Base-by-base conservation (phyloP, 1,140 invertebrate species). In the Planococcus citri region DNA sequence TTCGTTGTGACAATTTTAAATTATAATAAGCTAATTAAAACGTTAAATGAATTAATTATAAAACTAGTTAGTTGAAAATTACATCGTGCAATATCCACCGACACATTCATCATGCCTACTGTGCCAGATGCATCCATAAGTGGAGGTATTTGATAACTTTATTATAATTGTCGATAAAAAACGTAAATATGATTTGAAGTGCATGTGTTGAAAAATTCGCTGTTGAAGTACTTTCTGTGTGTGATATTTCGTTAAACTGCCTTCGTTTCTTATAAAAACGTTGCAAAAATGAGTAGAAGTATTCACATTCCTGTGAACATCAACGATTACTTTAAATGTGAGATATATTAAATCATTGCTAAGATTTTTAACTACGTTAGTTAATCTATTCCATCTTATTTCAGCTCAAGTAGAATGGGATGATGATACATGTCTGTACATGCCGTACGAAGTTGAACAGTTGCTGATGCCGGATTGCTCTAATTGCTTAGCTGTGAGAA, bases 401-500 rank as follows among this genome's bases (percentile, higher is more conserved):
- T 4, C n/a, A 51, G 41, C 17, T 2, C 41, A 4, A 77, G 91
- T 94, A 76, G 88, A 88, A 72, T 95, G 92, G 92, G 90, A 91
- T 14, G 86, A 89, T 73, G 86, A 91, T 80, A 89, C 90, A 0
- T 86, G 87, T 74, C 77, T 96, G 22, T 95, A 87, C 77, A 90
- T 94, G 75, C 90, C 89, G 0, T 89, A 91, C 75, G 90, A 95
- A 79, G 88, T 90, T 4, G 92, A 94, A 75, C 94, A 97, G 79
- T 95, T 97, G 70, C 80, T 96, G 29, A 79, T 97, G 37, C 90
- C 91, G 8, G 94, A 97, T 75, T 92, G 90, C 81, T 92, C 94
- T 4, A 92, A 89, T 77, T 94, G 92, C 76, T 80, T 96, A 6
- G 90, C 92, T 29, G 90, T 94, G 0, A 91, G 96, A 78, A 89